Conservation (phyloP, 2,113 vertebrate species). For the Calcarius ornatus region DNA sequence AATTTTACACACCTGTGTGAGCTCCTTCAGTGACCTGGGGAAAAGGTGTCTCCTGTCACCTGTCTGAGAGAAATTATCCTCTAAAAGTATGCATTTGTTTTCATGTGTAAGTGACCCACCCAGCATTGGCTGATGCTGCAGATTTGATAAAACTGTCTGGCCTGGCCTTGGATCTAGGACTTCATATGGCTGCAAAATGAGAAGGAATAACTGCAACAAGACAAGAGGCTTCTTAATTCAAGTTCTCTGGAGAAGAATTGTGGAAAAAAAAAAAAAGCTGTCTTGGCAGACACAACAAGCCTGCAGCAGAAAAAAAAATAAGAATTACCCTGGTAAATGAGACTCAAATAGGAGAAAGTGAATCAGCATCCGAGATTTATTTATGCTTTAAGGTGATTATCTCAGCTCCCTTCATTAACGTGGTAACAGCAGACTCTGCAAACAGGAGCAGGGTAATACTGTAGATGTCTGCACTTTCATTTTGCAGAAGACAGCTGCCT, state of each 20-base stretch:
- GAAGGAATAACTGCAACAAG: neutral
- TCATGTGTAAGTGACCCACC: neutral
- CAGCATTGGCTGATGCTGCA: neutral
- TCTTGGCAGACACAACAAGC: slow-evolving; percentile 15
- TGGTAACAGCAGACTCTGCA: slow-evolving; percentile 33
- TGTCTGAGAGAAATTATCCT: neutral
- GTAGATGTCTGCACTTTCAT: slow-evolving; percentile 50
- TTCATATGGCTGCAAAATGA: neutral
- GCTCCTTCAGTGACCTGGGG: neutral
- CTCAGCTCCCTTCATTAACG: slow-evolving; percentile 45
- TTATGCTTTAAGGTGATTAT: slow-evolving; percentile 59
- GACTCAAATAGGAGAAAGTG: slow-evolving; percentile 25
- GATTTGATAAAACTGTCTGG: neutral
- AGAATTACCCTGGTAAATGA: slow-evolving; percentile 4
- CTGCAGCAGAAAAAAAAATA: neutral
- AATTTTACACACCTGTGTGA: accelerated
- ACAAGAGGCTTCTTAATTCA: neutral
- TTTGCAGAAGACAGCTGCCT: slow-evolving; percentile 22
- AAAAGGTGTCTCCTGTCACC: neutral
- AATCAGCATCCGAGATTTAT: slow-evolving; percentile 28
- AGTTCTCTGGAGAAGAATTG: neutral
- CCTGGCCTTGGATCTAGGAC: neutral
- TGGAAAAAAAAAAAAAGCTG: neutral
- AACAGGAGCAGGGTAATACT: slow-evolving; percentile 28
- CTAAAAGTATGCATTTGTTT: accelerated